Evolutionary conservation across 2,113 vertebrate species (phyloP), one percentile per base, ranked within the genome.

Genomic region (Leucopsar rothschildi): DNA sequence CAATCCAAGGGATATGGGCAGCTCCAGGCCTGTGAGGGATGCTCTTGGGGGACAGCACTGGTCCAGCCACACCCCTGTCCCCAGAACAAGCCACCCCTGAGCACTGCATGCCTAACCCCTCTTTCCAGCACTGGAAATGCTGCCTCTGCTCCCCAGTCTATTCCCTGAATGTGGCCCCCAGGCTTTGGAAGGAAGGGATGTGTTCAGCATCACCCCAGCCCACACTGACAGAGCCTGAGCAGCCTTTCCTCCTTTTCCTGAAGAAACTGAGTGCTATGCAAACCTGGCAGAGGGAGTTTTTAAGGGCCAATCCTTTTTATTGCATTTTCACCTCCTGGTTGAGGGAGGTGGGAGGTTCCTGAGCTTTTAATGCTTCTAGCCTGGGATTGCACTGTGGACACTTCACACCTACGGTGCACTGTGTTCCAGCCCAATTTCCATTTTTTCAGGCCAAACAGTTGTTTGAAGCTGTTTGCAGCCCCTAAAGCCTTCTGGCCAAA

Each of bases 351-450:
- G 60, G 82, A 64, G 23, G 18, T 39, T 90, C 71, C 75, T 13
- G 1, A 76, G 31, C 68, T 53, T 52, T 49, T 49, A 52, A 28
- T 2, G 0, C 44, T 10, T 5, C 3, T 21, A 82, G 45, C 66
- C 53, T 5, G 20, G 47, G 37, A 90, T 50, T 0, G 10, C 3
- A 4, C 49, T 16, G 40, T 0, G 0, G 73, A 79, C 65, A 68
- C 39, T 45, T 75, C 10, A 4, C 24, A 25, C 66, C 53, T 28
- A 22, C 0, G 2, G 19, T 1, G 7, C 0, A 0, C 70, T 14
- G 23, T 3, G 8, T 20, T 15, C 11, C 6, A 77, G 39, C 12
- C 23, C 11, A 4, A 10, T 29, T 53, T 22, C 55, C 45, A 10
- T 1, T n/a, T 4, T 55, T 60, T 61, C 37, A 61, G 37, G 31